Base-by-base conservation (phyloP, 2,113 vertebrate genomes). In the Pollimyrus isidori region DNA sequence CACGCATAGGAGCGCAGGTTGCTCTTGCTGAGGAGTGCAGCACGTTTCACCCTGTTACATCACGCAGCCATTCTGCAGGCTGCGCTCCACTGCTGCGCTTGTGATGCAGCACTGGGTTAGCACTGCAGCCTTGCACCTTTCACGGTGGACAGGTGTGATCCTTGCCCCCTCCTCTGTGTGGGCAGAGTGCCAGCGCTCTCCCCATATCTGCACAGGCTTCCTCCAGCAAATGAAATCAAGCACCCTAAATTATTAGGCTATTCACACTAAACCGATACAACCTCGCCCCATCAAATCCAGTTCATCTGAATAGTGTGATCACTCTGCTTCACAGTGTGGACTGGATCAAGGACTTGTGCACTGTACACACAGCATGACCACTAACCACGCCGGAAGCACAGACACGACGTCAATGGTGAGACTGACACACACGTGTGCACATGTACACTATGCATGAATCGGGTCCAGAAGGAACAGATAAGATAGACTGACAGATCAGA, bases 21-120 rank as follows among this genome's bases (percentile, higher is more conserved):
- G 17, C 76, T 42, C 19, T 7, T 19, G 42, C 35, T 45, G 35
- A 82, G 42, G 35, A 19, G 39, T 6, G 35, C 4, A 17, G 30
- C 45, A 48, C 42, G 82, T 84, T 84, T 84, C 82, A 84, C 82
- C 45, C 3, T 11, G 82, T 84, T 84, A 84, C 82, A 84, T 84
- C 82, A 84, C 42, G 45, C 45, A 84, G 45, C 45, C 21, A 46
- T 84, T 84, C 82, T 48, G 82, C 9, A 42, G 39, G 45, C 45
- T 45, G 76, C 7, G 42, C 76, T 82, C 35, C 17, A 35, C 76
- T 7, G 35, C n/a, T n/a, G 62, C 1, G 0, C 62, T 7, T 65
- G 62, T 65, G 62, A 3, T 13, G n/a, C 10, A 11, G n/a, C 23
- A 23, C 56, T n/a, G 56, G 7, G 21, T 62, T 30, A 30, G n/a